These are phyloP conservation scores for Melipona quadrifasciata DNA, from an alignment of 1,140 invertebrate genomes.

Conservation along the genomic window DNA sequence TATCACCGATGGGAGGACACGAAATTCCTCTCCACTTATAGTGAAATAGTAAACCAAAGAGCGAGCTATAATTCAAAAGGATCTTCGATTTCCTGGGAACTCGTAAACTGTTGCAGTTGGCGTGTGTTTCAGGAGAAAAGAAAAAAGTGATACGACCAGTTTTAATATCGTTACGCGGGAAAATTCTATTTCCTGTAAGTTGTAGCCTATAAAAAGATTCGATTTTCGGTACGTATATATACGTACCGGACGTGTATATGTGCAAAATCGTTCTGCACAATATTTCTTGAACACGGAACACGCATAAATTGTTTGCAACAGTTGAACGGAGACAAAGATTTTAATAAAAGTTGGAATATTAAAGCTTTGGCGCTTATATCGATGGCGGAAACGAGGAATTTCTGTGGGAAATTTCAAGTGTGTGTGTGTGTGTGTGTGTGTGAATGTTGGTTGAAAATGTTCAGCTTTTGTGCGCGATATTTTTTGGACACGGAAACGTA, in stretches of 20 bases:
- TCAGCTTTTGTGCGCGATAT: not conserved
- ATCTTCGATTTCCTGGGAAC: slow-evolving; percentile 6
- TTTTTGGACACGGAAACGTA: not conserved
- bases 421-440: no score
- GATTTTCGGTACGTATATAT: not conserved
- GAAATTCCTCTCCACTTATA: slow-evolving; percentile 49
- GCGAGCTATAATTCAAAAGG: slow-evolving; percentile 8
- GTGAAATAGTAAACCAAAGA: slow-evolving; percentile 41
- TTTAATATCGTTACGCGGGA: not conserved
- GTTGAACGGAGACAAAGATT: not conserved
- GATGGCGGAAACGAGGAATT: not conserved
- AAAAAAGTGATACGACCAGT: not conserved
- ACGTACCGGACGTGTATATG: no score
- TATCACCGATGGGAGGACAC: slow-evolving; percentile 34
- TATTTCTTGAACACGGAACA: not conserved
- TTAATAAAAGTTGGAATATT: not conserved
- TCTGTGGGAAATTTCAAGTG: not conserved
- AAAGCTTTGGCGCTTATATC: not conserved
- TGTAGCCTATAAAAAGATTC: not conserved
- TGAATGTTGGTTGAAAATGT: not conserved
- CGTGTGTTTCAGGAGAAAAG: not conserved
- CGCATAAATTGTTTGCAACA: not conserved
- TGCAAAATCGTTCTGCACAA: not conserved
- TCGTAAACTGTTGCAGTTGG: not conserved
- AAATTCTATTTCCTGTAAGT: not conserved